Conservation (phyloP, 2,797 vertebrate species). For the Aplochiton taeniatus region DNA sequence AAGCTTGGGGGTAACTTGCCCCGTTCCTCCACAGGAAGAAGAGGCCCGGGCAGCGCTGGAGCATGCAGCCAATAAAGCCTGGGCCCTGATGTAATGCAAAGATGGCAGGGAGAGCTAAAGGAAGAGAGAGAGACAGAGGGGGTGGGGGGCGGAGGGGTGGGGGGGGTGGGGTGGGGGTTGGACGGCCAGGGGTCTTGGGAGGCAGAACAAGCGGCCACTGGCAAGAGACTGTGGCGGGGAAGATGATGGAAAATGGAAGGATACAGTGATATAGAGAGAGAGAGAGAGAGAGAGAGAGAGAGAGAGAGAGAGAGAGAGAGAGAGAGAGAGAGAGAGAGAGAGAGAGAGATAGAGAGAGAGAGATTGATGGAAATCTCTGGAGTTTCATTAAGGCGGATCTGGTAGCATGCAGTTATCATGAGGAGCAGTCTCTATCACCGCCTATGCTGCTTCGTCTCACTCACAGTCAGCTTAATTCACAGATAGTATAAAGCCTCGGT, state of each 20-base stretch:
- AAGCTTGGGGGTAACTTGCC: conserved; percentile 30
- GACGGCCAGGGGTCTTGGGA: background rate
- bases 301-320: conserved; percentile 5
- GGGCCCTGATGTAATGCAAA: conserved; percentile 28
- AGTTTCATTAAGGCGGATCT: conserved; percentile 53
- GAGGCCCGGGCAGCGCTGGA: conserved; percentile 35
- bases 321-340: conserved; percentile 5
- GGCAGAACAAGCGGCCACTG: conserved; percentile 7
- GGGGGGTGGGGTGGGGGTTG: conserved; percentile 6
- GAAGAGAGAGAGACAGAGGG: conserved; percentile 6
- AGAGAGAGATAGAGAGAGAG: conserved; percentile 5
- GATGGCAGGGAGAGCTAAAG: background rate
- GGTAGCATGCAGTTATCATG: conserved; percentile 35
- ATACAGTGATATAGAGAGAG: conserved; percentile 15
- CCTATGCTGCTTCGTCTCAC: conserved; percentile 31
- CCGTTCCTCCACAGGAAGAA: conserved; percentile 25
- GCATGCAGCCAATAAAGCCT: conserved; percentile 32
- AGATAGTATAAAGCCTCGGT: conserved; percentile 20
- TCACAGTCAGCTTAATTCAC: conserved; percentile 40
- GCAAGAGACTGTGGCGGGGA: conserved; percentile 15
- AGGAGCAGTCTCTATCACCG: conserved; percentile 42
- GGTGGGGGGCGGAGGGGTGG: conserved; percentile 1
- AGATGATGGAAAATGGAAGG: conserved; percentile 12
- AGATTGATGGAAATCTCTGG: conserved; percentile 43
- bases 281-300: conserved; percentile 12